A percentile compares a stretch with the other conserved stretches of the same genome.
These are phyloP conservation scores for Amazona vittata DNA, from an alignment of 2,113 vertebrate genomes.

Conservation along the genomic window DNA sequence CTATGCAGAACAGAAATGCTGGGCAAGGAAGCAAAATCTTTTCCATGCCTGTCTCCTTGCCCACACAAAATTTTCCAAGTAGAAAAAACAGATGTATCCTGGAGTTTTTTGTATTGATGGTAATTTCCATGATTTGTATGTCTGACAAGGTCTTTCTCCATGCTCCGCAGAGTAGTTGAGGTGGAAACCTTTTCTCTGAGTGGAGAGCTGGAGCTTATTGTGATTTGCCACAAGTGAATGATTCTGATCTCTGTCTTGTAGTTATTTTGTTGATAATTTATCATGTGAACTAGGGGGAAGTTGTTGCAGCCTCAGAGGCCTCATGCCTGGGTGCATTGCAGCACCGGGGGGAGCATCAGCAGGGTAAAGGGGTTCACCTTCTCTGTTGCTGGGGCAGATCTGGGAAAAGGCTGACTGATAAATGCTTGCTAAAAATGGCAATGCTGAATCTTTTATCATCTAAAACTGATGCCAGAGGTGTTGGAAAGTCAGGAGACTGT, in stretches of 20 bases:
- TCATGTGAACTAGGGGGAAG: background rate
- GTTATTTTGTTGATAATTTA: rapidly evolving
- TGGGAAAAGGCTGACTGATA: background rate
- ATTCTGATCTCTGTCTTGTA: background rate
- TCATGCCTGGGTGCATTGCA: rapidly evolving
- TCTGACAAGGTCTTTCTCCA: background rate
- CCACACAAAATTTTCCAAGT: background rate
- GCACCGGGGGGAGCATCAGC: background rate
- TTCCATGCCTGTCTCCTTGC: background rate
- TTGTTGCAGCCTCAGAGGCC: rapidly evolving
- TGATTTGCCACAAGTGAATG: background rate
- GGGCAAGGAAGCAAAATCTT: background rate
- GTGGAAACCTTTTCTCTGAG: background rate
- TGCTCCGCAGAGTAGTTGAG: background rate
- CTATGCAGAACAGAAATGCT: background rate
- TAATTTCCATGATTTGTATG: background rate
- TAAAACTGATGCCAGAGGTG: background rate
- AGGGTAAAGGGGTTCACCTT: background rate
- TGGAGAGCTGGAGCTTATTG: background rate
- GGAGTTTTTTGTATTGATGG: background rate
- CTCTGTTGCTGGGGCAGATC: background rate
- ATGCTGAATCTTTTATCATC: background rate
- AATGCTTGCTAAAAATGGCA: background rate
- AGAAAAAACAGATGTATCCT: background rate
- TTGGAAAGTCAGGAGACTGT: background rate